Conservation (phyloP, 2,797 vertebrate species). For the Hypotaenidia okinawae region DNA sequence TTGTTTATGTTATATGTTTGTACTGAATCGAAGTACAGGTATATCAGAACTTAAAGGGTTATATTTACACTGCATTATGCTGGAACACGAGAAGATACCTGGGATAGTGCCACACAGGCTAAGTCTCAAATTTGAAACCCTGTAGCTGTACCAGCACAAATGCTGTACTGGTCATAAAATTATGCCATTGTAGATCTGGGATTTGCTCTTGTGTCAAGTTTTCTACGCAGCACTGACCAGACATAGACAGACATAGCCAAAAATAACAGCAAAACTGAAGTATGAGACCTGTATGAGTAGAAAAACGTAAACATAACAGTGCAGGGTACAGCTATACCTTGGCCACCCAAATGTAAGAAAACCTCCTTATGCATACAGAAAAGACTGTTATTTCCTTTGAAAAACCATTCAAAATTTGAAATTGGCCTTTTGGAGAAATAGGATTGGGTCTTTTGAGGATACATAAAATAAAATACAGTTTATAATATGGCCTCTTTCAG, state of each 20-base stretch:
- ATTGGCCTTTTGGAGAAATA: neutral
- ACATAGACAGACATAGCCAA: neutral
- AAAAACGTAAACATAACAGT: neutral
- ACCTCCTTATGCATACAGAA: neutral
- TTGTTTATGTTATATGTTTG: neutral
- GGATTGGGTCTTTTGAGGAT: neutral
- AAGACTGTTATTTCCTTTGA: neutral
- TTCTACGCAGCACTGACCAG: neutral
- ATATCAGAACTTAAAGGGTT: neutral
- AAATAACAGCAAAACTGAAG: neutral
- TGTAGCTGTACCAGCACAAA: neutral
- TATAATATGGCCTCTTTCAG: neutral
- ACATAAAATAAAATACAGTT: neutral
- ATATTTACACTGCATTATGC: neutral
- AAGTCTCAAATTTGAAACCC: neutral
- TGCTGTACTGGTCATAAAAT: neutral
- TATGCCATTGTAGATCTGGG: neutral
- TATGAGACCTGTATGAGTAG: neutral
- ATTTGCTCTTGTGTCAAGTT: neutral
- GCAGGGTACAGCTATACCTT: neutral
- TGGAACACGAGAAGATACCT: neutral
- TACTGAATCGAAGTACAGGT: neutral
- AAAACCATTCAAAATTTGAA: neutral
- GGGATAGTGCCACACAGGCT: neutral
- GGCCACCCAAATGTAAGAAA: neutral